A percentile compares a stretch with the other conserved stretches of the same genome.
Evolutionary conservation across 2,888 invertebrate genomes (phyloP).

Genomic region (Oligia latruncula): DNA sequence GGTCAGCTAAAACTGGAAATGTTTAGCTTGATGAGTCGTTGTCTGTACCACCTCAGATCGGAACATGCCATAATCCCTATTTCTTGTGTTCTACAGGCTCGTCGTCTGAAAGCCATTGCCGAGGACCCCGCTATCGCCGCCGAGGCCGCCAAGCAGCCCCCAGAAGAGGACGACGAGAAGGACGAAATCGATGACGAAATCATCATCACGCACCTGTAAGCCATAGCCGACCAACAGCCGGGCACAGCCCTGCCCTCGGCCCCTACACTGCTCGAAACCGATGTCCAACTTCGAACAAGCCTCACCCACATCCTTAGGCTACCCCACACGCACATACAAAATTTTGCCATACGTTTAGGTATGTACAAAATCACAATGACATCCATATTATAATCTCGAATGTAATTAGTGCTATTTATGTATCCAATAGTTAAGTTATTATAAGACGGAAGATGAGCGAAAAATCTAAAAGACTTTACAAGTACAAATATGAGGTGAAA

Average conservation of each 20-base stretch:
- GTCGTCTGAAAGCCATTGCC: slow-evolving; percentile 93
- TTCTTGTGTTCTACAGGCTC: slow-evolving; percentile 82
- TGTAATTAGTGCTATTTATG: slow-evolving; percentile 80
- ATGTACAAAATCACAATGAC: slow-evolving; percentile 69
- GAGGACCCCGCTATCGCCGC: slow-evolving; percentile 91
- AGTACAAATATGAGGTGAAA: slow-evolving; percentile 76
- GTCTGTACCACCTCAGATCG: background rate
- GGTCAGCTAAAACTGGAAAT: background rate
- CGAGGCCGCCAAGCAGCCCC: slow-evolving; percentile 92
- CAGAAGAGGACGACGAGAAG: slow-evolving; percentile 96
- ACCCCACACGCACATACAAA: slow-evolving; percentile 48
- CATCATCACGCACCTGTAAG: slow-evolving; percentile 95
- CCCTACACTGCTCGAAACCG: slow-evolving; percentile 44
- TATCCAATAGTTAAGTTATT: slow-evolving; percentile 78
- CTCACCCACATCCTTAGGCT: slow-evolving; percentile 34
- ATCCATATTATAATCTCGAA: slow-evolving; percentile 73
- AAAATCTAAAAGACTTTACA: slow-evolving; percentile 74
- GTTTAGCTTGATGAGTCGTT: background rate
- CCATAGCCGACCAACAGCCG: slow-evolving; percentile 42
- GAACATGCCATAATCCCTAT: background rate
- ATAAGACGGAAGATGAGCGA: slow-evolving; percentile 65
- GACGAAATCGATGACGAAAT: slow-evolving; percentile 97
- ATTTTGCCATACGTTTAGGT: slow-evolving; percentile 67
- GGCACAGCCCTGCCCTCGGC: slow-evolving; percentile 41
- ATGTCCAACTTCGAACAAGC: slow-evolving; percentile 42